Percentiles rank a stretch among this genome's conserved stretches.
Evolutionary conservation across 2,113 vertebrate species (phyloP).

Genomic region (Rattus norvegicus): GRCr8 NC_086039.1:135620001-135620500

Average conservation of each 20-base stretch:
- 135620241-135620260: conserved; percentile 71
- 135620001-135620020: conserved; percentile 19
- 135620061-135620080: not conserved
- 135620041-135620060: conserved; percentile 51
- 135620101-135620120: not conserved
- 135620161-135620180: conserved; percentile 73
- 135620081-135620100: not conserved
- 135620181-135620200: conserved; percentile 67
- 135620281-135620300: conserved; percentile 79
- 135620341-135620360: conserved; percentile 82
- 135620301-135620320: conserved; percentile 82
- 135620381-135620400: conserved; percentile 81
- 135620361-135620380: conserved; percentile 81
- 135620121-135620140: conserved; percentile 79
- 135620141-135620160: conserved; percentile 62
- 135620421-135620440: conserved; percentile 71
- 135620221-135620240: conserved; percentile 79
- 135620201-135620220: conserved; percentile 74
- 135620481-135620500: not conserved
- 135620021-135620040: conserved; percentile 25
- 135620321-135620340: conserved; percentile 83
- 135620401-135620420: conserved; percentile 64
- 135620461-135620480: not conserved
- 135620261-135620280: conserved; percentile 71
- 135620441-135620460: conserved; percentile 68